Conservation (phyloP, 2,888 invertebrate genomes). For the Folsomia candida region DNA sequence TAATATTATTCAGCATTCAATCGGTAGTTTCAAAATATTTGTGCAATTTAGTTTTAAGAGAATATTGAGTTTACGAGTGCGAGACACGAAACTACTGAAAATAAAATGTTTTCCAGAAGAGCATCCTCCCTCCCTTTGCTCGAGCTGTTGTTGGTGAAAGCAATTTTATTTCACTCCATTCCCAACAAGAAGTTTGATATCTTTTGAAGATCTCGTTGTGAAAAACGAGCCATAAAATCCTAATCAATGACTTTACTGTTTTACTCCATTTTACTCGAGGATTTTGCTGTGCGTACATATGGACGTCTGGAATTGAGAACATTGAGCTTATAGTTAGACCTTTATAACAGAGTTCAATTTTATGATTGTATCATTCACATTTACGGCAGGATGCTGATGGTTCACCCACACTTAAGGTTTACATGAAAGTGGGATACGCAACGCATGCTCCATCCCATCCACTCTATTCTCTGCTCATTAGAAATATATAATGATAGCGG, state of each 20-base stretch:
- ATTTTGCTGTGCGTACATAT: not conserved
- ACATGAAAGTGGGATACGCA: no score
- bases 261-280: not conserved
- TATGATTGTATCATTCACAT: not conserved
- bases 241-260: slow-evolving; percentile 16
- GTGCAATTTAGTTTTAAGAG: not conserved
- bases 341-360: not conserved
- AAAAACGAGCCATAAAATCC: slow-evolving; percentile 19
- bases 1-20: no score
- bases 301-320: not conserved
- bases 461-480: no score
- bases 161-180: slow-evolving; percentile 12
- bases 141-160: not conserved
- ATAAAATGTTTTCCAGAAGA: no score
- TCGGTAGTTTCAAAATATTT: no score
- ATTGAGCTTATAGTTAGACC: not conserved
- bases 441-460: no score
- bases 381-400: not conserved
- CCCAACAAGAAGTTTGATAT: slow-evolving; percentile 15
- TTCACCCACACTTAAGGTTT: no score
- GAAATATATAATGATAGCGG: no score
- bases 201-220: slow-evolving; percentile 19
- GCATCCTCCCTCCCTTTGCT: no score
- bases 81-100: no score
- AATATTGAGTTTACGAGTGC: no score